Base-by-base conservation (phyloP, 2,888 invertebrate species). In the Drosophila paranaensis region DNA sequence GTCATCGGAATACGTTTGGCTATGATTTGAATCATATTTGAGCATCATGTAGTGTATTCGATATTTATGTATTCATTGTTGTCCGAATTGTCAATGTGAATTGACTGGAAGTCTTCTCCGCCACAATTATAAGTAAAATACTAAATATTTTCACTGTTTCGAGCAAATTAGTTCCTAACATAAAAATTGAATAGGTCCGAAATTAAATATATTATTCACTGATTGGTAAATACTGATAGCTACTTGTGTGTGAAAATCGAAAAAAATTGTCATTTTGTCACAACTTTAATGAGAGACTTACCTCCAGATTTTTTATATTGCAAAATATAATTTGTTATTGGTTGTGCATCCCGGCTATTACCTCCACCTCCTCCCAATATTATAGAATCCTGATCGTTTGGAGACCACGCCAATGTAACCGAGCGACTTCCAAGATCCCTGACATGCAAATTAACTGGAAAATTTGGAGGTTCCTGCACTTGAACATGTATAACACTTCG, bases 381-480 rank as follows among this genome's bases (percentile, higher is more conserved):
- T 1, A 87, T 81, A 0, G 90, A 89, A 64, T 94, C 93, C 58
- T 93, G 92, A 65, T 93, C 93, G 71, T 92, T 93, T 1, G 93
- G 92, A 0, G 93, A 93, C 95, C 95, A 95, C 4, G 94, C 93
- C 48, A 95, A 84, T 3, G 93, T 93, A 10, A 94, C 93, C 46
- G 94, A 94, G 1, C 95, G 93, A 76, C 95, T 95, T 25, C 93
- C 93, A 55, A 94, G 92, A 76, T 94, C 94, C 14, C 93, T 92
- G 8, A 94, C 93, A 79, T 94, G 94, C 39, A 95, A 90, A 86
- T 94, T 94, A 1, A 93, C 93, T 2, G 95, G 95, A 55, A 94
- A 94, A 83, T 94, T 95, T 2, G 95, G 95, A n/a, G 94, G 94
- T 76, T 95, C 95, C 92, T 94, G 92, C 10, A 94, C 93, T 72